Evolutionary conservation across 2,113 vertebrate genomes (phyloP).

Genomic region (Anguilla rostrata): DNA sequence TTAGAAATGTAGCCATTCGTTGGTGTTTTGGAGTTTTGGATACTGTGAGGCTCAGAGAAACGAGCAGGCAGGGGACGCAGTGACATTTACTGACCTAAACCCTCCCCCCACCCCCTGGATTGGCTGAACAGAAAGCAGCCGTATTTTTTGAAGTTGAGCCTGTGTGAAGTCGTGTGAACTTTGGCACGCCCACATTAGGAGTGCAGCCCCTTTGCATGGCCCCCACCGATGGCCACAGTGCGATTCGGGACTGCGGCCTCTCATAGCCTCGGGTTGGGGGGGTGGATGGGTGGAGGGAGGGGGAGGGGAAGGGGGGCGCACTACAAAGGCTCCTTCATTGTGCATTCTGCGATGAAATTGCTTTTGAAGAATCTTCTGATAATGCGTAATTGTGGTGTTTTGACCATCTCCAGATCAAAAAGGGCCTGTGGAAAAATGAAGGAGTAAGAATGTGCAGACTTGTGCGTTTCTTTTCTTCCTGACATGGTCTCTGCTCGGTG

Average conservation of each 20-base stretch:
- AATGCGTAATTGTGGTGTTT: not conserved
- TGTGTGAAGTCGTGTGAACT: not conserved
- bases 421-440: not conserved
- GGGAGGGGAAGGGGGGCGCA: not conserved
- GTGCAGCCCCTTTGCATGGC: not conserved
- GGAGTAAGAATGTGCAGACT: not conserved
- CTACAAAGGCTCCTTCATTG: constrained; percentile 17
- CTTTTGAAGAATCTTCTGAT: constrained; percentile 20
- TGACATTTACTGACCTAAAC: not conserved
- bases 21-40: not conserved
- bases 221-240: not conserved
- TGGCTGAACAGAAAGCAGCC: not conserved
- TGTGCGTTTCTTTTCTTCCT: constrained; percentile 1
- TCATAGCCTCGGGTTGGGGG: not conserved
- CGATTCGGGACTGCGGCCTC: not conserved
- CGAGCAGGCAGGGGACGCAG: not conserved
- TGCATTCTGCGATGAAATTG: not conserved
- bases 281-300: no score
- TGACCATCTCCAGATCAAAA: constrained; percentile 16
- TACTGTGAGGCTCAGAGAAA: not conserved
- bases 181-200: not conserved
- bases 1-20: not conserved
- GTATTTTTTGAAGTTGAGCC: not conserved
- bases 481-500: not conserved
- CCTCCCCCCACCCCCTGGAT: not conserved